Evolutionary conservation across 2,888 invertebrate genomes (phyloP), one percentile per base, ranked within the genome.

Genomic region (Athrips mouffetella): DNA sequence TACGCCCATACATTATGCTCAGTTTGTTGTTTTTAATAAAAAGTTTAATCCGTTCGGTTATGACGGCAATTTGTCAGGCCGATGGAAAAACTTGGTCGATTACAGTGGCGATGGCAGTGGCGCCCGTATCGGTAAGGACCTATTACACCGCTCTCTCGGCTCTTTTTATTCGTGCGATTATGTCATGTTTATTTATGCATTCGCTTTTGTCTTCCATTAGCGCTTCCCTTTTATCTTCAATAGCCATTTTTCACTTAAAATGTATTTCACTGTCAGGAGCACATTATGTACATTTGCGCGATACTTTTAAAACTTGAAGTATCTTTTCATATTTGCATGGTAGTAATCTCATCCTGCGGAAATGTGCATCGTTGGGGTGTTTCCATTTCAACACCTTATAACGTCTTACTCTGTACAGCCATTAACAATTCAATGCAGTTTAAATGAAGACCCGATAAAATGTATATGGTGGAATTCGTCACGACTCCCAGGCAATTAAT

Each of bases 1-100:
- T 85, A 85, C 83, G 76, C 70, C 80, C 77, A 82, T 85, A 86
- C 86, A 86, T 87, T 87, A 86, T 86, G 78, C 86, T 76, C 83
- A 80, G 86, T 86, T 86, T 87, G 86, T 86, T 87, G 86, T 87
- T 86, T 86, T 87, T 87, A 87, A 86, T 87, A 87, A 87, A 87
- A 87, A 87, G 86, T 87, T 87, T 86, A 87, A 87, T 87, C 85
- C 85, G 81, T 85, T 82, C 83, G 76, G 83, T 87, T 87, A 87
- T 87, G 87, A 82, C 75, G 75, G 86, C 76, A 82, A 87, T 87
- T 87, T 87, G 85, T 87, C 85, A 84, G 80, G 66, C 61, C 78
- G 77, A 85, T 84, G 85, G 87, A 84, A 84, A 87, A 87, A 86
- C 78, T 87, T 87, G 80, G 70, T 75, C 81, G 84, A 83, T 84